phyloP scores from a whole-genome alignment of 2,113 vertebrate genomes.

The Sphyrna mokarran region DNA sequence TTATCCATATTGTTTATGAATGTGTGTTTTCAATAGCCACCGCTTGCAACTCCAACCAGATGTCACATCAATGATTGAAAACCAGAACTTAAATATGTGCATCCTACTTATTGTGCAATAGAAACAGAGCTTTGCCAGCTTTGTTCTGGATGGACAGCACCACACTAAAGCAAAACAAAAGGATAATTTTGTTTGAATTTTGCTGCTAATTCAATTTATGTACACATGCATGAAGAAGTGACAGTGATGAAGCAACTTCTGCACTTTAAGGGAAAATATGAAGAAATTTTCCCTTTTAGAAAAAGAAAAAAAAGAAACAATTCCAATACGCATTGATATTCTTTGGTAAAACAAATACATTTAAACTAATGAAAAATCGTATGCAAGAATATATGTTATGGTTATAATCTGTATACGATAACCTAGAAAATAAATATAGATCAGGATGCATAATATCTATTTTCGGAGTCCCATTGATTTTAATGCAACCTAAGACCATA shows the following conservation, averaged over 20 bases:
- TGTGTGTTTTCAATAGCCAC: constrained; percentile 32
- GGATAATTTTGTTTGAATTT: background rate
- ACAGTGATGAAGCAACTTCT: background rate
- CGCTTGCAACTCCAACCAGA: constrained; percentile 31
- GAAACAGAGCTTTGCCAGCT: constrained; percentile 8
- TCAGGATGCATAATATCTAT: background rate
- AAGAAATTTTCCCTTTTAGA: background rate
- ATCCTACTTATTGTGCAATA: constrained; percentile 29
- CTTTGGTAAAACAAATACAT: background rate
- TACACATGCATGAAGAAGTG: background rate
- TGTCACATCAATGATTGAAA: constrained; percentile 37
- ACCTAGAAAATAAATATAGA: background rate
- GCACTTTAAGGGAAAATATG: background rate
- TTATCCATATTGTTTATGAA: constrained; percentile 36
- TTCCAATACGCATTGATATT: background rate
- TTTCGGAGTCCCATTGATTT: background rate
- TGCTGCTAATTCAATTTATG: background rate
- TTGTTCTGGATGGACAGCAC: background rate
- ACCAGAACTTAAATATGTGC: constrained; percentile 14
- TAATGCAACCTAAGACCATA: background rate
- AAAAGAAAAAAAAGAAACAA: background rate
- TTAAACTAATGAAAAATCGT: background rate
- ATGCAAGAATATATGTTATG: background rate
- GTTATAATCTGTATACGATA: background rate
- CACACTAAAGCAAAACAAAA: constrained; percentile 20